phyloP scores from a whole-genome alignment of 92 coral and sea anemone species.

The Bergia sp. region DNA sequence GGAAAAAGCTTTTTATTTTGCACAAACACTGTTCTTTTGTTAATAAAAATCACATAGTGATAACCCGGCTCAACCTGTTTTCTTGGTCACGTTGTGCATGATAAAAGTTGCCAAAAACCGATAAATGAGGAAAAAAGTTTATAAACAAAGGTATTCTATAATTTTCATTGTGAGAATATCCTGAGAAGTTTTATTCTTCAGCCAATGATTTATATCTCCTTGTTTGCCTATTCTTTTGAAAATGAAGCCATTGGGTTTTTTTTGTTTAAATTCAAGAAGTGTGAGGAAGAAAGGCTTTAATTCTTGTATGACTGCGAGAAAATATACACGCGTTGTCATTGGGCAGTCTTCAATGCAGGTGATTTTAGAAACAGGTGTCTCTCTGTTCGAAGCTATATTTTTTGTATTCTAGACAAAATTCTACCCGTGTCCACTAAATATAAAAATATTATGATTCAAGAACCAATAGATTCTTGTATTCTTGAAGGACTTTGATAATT shows the following conservation, averaged over 20 bases:
- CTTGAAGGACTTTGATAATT: slow-evolving; percentile 14
- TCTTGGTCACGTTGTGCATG: background rate
- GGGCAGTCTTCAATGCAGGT: slow-evolving; percentile 16
- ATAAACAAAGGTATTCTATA: background rate
- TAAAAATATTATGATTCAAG: slow-evolving; percentile 10
- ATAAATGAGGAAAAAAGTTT: background rate
- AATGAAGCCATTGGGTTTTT: background rate
- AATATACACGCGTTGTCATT: background rate
- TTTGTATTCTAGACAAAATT: slow-evolving; percentile 30
- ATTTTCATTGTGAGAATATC: background rate
- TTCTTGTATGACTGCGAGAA: background rate
- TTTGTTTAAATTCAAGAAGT: background rate
- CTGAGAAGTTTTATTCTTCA: background rate
- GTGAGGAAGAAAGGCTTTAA: background rate
- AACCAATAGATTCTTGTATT: slow-evolving; percentile 10
- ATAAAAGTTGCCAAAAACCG: slow-evolving; percentile 1
- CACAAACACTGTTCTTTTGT: background rate
- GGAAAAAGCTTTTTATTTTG: background rate
- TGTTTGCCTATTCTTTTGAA: background rate
- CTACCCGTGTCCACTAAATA: background rate
- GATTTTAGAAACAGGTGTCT: slow-evolving; percentile 35
- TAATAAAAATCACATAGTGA: background rate
- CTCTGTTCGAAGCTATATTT: background rate
- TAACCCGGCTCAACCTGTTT: background rate
- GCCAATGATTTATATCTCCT: background rate